Evolutionary conservation across 2,888 invertebrate genomes (phyloP), one percentile per base, ranked within the genome.

Genomic region (Acanthosepion pharaonis): DNA sequence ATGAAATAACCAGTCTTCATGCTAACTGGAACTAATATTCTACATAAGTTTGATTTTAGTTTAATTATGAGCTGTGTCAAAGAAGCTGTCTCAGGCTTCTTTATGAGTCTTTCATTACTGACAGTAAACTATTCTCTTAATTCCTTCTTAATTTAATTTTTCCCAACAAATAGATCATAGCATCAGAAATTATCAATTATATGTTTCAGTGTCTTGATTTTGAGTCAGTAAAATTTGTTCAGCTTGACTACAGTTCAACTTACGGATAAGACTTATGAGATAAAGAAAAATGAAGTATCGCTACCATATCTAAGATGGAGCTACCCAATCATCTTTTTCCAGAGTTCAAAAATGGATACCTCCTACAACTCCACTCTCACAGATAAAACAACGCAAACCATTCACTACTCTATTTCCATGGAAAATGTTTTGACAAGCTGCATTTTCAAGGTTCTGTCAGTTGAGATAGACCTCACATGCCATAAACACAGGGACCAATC

Each of bases 31-130:
- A 78, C 28, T n/a, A 78, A n/a, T 78, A n/a, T 28, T 78, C n/a
- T 33, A 15, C 78, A 78, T 33, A 33, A n/a, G 78, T 3, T 33
- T 33, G n/a, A 15, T 33, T 78, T 59, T 59, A 15, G n/a, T 78
- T 78, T 78, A 78, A 78, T 33, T 15, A 78, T 78, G n/a, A n/a
- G 18, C 78, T 33, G 33, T 15, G 78, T 78, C 78, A 78, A 78
- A 33, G n/a, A 15, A 33, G 15, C 15, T n/a, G n/a, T 78, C 78
- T 28, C 28, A 78, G n/a, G 9, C 78, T 78, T 78, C 15, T 78
- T 78, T 78, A 78, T 78, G 78, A 33, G n/a, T 78, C 78, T n/a
- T 78, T 78, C 78, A n/a, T n/a, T n/a, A 78, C 78, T 78, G 78
- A 78, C 78, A 78, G 78, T 11, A 78, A 78, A 78, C 18, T 33